Base-by-base conservation (phyloP, 2,113 vertebrate genomes). In the Semicossyphus pulcher region DNA sequence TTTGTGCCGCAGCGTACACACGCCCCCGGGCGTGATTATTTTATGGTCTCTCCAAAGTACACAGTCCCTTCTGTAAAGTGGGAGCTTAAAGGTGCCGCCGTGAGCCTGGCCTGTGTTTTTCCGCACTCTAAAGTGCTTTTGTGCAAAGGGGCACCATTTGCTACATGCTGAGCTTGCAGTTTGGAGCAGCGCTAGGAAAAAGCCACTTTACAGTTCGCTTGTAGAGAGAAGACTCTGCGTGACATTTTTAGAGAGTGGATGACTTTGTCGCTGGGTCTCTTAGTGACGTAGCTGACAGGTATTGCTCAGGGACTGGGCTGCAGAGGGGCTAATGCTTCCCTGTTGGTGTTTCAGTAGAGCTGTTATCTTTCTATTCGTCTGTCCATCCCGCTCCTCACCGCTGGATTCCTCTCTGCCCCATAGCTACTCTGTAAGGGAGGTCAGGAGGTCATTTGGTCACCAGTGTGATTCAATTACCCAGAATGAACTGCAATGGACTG, bases 131-230 rank as follows among this genome's bases (percentile, higher is more conserved):
- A 93, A 94, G 92, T 93, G 92, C 90, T 93, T 90, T 85, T 90
- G 88, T 90, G 81, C 68, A 25, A 70, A 90, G 80, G 70, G 81
- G 78, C 73, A 68, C 89, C 83, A 92, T 93, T 94, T 93, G 78
- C 69, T 76, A 64, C 80, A 78, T 91, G 93, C 92, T 94, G 93
- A 94, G 87, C 41, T 61, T 62, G 92, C 93, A 92, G 89, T 92
- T 91, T 82, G 62, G 32, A 31, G 1, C 68, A 42, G 80, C 84
- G 41, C 67, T 49, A 66, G 76, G 14, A 84, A 86, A 88, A 90
- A 91, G 77, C 83, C 84, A 89, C 92, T 93, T 89, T 91, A 89
- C 85, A 65, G 82, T 84, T 69, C 68, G 84, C 47, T 28, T 71
- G 65, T 6, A 25, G 72, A 76, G 84, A 63, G 54, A 64, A 86